A percentile compares a stretch with the other conserved stretches of the same genome.
phyloP scores from a whole-genome alignment of 2,797 vertebrate species.

The Gadopsis bispinosus region DNA sequence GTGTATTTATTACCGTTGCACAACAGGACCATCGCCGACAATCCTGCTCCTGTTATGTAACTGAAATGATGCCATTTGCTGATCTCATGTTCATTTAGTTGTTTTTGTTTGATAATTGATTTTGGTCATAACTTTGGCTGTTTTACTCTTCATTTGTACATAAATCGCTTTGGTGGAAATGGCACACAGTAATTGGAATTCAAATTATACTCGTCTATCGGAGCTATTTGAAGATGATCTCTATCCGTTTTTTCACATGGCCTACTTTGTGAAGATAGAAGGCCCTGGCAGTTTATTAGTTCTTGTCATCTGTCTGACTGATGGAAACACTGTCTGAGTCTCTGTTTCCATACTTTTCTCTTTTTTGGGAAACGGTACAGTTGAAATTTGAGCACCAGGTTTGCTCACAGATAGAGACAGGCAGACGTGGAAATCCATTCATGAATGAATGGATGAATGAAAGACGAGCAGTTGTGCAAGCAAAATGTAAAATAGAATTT shows the following conservation, averaged over 20 bases:
- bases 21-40: neutral
- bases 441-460: slow-evolving; percentile 70
- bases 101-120: slow-evolving; percentile 37
- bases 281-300: slow-evolving; percentile 10
- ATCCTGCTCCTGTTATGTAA: slow-evolving; percentile 32
- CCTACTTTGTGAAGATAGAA: slow-evolving; percentile 55
- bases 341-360: neutral
- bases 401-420: slow-evolving; percentile 21
- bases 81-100: neutral
- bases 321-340: slow-evolving; percentile 21
- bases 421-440: slow-evolving; percentile 50
- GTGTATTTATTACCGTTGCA: neutral
- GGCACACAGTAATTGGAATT: slow-evolving; percentile 50
- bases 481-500: slow-evolving; percentile 69
- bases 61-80: slow-evolving; percentile 3
- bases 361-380: neutral
- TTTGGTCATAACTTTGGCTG: slow-evolving; percentile 28
- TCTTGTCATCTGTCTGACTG: slow-evolving; percentile 14
- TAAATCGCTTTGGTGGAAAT: slow-evolving; percentile 43
- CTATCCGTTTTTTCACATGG: slow-evolving; percentile 25
- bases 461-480: slow-evolving; percentile 59
- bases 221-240: slow-evolving; percentile 60
- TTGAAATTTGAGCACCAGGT: slow-evolving; percentile 28
- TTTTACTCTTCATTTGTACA: slow-evolving; percentile 26
- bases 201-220: slow-evolving; percentile 42